Evolutionary conservation across 1,140 invertebrate species (phyloP), one percentile per base, ranked within the genome.

Genomic region (Lordiphosa clarofinis): DNA sequence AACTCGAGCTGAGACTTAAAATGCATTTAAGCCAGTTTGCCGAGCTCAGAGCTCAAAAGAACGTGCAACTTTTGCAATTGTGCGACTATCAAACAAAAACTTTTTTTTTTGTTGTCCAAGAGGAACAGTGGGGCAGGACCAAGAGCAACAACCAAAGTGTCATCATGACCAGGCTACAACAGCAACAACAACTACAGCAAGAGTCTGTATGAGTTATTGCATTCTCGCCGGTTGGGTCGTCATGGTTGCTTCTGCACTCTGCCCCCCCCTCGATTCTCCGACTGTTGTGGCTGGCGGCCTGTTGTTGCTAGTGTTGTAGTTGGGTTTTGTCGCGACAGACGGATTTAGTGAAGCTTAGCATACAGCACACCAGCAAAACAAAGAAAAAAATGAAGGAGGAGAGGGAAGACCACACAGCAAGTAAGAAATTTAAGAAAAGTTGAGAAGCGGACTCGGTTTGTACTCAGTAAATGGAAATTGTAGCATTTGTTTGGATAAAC

Each of bases 141-240:
- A 73, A 46, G 37, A 53, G 63, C 68, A 67, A 68, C 62, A 70
- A 67, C 56, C 53, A 76, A 67, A 78, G 57, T 76, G 73, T 78
- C 73, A 72, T 76, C 73, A 76, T 76, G 73, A 72, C 73, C 73
- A 71, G 35, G 21, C 48, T 15, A 35, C 46, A 43, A 8, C 59
- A 49, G 15, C 33, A 56, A 15, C 46, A 44, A 15, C 47, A 66
- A 39, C 66, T 67, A 55, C 62, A 76, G 67, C 48, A 44, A n/a
- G n/a, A 47, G 37, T 42, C 57, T 70, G 73, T 56, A 78, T 78
- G 74, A 79, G 74, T 79, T 78, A 79, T 79, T 73, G 74, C 74
- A 79, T 69, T 79, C 69, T 76, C 73, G 67, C 53, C 56, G 53
- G 49, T 56, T 21, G 35, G 35, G 55, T 79, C 40, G 57, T 56